phyloP scores from a whole-genome alignment of 2,888 invertebrate genomes.

The Acleris laterana region DNA sequence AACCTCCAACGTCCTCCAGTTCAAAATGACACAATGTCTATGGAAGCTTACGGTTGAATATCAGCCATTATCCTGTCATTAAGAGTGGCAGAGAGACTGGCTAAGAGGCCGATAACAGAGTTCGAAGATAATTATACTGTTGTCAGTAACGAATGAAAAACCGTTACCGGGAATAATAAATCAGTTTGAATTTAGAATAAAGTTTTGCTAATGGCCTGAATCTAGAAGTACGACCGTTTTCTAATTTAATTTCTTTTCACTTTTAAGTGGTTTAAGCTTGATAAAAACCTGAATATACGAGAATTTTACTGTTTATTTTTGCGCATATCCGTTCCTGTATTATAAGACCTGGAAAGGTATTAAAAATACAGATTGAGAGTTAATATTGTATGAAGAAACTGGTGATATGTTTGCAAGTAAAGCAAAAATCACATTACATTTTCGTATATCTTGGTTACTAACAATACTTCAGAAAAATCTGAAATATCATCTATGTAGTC shows the following conservation, averaged over 20 bases:
- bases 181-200: slow-evolving; percentile 8
- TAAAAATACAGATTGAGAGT: too few species aligned
- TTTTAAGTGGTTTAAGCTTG: not conserved
- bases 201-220: slow-evolving; percentile 8
- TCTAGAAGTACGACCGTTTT: slow-evolving; percentile 4
- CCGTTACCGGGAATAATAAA: slow-evolving; percentile 9
- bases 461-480: too few species aligned
- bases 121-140: slow-evolving; percentile 28
- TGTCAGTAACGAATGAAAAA: slow-evolving; percentile 15
- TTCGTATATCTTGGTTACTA: too few species aligned
- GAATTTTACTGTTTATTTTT: too few species aligned
- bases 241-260: not conserved
- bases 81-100: slow-evolving; percentile 41
- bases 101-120: slow-evolving; percentile 19
- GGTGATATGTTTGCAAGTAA: too few species aligned
- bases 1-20: slow-evolving; percentile 19
- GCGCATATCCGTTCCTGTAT: too few species aligned
- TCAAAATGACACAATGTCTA: slow-evolving; percentile 43
- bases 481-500: too few species aligned
- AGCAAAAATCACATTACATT: too few species aligned
- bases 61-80: slow-evolving; percentile 48
- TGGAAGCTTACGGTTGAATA: slow-evolving; percentile 45
- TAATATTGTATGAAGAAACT: too few species aligned
- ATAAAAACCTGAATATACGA: too few species aligned
- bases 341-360: too few species aligned